Evolutionary conservation across 2,797 vertebrate species (phyloP), one percentile per base, ranked within the genome.

Genomic region (Tangara arthus): DNA sequence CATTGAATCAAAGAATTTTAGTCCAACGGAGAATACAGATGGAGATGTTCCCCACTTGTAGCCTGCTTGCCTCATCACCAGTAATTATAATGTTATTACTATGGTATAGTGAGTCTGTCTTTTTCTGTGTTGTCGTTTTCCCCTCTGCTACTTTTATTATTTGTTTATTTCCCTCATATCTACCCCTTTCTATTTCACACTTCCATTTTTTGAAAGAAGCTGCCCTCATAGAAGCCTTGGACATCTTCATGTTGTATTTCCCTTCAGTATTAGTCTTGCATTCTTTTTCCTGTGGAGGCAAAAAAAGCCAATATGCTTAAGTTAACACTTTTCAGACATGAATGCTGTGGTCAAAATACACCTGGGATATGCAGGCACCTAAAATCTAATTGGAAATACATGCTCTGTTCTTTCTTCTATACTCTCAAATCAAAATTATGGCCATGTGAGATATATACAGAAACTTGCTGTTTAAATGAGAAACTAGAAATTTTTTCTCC

Each of bases 41-140:
- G 82, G 94, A 95, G 93, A 93, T 94, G 87, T 91, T 93, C 87
- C 91, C 91, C 77, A 82, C 93, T 90, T 95, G 94, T 89, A 93
- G 93, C 94, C 92, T 92, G 85, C 94, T 95, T 95, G 92, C 94
- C 92, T 95, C 95, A 91, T 94, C 90, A 94, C 85, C 88, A 92
- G 82, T 92, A 96, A 94, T 94, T 96, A 93, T 81, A 86, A 93
- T 89, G 94, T 94, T 95, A 94, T 87, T 96, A 88, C 69, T 92
- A 66, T 93, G 85, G 85, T 94, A 92, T 79, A 95, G 91, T 90
- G 94, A 96, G 82, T 95, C 73, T 96, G 82, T 93, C 61, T 83
- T 87, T 71, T 80, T 52, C 71, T 87, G 89, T 77, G 83, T 60
- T 60, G 70, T 70, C 18, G 60, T 77, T 78, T 66, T 59, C 9